Conservation (phyloP, 2,113 vertebrate genomes). For the Percopsis transmontana region DNA sequence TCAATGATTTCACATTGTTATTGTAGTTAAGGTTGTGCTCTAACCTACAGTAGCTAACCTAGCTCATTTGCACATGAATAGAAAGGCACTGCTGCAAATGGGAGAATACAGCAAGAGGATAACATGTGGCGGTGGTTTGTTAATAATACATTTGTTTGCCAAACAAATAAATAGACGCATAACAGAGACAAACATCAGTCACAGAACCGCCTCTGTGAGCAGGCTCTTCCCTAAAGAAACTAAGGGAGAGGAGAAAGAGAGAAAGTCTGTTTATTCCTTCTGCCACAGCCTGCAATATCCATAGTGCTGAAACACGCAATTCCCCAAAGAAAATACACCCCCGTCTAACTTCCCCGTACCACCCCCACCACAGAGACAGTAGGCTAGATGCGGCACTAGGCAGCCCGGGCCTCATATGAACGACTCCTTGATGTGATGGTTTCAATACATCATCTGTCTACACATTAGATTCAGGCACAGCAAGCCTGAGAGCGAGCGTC, state of each 20-base stretch:
- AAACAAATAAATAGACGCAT: slow-evolving; percentile 73
- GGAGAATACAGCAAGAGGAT: slow-evolving; percentile 46
- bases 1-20: not conserved
- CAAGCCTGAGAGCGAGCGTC: slow-evolving; percentile 51
- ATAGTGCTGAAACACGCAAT: slow-evolving; percentile 74
- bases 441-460: slow-evolving; percentile 68
- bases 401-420: slow-evolving; percentile 55
- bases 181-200: slow-evolving; percentile 75
- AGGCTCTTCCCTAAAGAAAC: slow-evolving; percentile 66
- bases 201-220: slow-evolving; percentile 62
- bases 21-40: slow-evolving; percentile 13
- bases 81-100: slow-evolving; percentile 40
- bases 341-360: slow-evolving; percentile 38
- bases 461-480: slow-evolving; percentile 61
- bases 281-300: slow-evolving; percentile 72
- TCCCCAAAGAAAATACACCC: slow-evolving; percentile 67
- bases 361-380: slow-evolving; percentile 28
- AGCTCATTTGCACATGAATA: slow-evolving; percentile 66
- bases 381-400: slow-evolving; percentile 34
- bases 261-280: slow-evolving; percentile 74
- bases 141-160: slow-evolving; percentile 78
- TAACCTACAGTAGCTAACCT: slow-evolving; percentile 51
- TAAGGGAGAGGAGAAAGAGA: slow-evolving; percentile 29
- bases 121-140: slow-evolving; percentile 65
- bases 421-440: slow-evolving; percentile 61